Evolutionary conservation across 1,140 invertebrate species (phyloP), one percentile per base, ranked within the genome.

Genomic region (Odontomachus brunneus): DNA sequence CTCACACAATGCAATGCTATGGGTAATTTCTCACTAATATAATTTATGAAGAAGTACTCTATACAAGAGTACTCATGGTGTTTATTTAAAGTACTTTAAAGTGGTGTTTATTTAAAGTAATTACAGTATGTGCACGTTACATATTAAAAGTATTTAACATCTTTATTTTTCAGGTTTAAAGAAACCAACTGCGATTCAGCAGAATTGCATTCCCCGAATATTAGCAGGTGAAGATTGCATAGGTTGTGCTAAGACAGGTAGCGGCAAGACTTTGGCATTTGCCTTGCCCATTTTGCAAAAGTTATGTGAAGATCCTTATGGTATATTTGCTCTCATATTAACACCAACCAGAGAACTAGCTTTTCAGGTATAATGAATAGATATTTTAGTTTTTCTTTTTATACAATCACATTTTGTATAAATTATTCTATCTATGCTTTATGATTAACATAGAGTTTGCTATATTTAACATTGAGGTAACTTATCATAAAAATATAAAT

Each of bases 201-300:
- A 95, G 89, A 96, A 97, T 85, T 98, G 97, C 90, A 97, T 98
- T 88, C 96, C 97, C 51, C 93, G 95, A 44, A 98, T 99, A 87
- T 93, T 99, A 59, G 88, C 94, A 85, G 98, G 98, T 0, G 94
- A 96, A 89, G 98, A 99, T 95, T 97, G 98, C 74, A 98, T 99
- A 90, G 99, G 98, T 17, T 97, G 98, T 88, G 98, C 98, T 1
- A 98, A 99, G 95, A 99, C 99, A 49, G 99, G 99, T 24, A 99
- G 98, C 73, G 99, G 99, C 49, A 99, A 99, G 95, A 99, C 99
- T 5, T 96, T 99, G 90, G 98, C 99, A 0, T 99, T 99, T 96
- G 98, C 98, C 4, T 91, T 99, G 22, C 99, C 99, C 0, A 98
- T 99, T 90, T 93, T 99, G 66, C 98, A 99, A 92, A 96, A 97